phyloP scores from a whole-genome alignment of 2,113 vertebrate species.

The Cheirogaleus medius region DNA sequence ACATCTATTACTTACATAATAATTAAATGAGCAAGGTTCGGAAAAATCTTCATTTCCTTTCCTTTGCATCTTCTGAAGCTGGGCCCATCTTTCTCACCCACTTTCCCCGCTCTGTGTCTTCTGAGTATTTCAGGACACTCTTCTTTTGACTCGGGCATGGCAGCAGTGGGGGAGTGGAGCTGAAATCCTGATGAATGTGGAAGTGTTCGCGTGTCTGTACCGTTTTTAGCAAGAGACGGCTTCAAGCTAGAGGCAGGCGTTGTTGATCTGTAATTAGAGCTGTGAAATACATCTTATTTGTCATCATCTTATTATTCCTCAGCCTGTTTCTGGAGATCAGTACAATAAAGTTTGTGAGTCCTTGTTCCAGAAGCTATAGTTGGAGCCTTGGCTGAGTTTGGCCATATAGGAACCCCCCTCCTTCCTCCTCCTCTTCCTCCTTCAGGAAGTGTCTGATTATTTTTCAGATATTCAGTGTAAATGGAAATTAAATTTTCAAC shows the following conservation, averaged over 20 bases:
- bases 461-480: conserved; percentile 56
- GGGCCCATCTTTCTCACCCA: not conserved
- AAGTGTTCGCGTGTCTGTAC: conserved; percentile 59
- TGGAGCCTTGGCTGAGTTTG: conserved; percentile 44
- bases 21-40: not conserved
- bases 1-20: not conserved
- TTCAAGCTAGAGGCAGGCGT: conserved; percentile 65
- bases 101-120: not conserved
- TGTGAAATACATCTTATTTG: conserved; percentile 71
- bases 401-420: not conserved
- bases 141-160: conserved; percentile 52
- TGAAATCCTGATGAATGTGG: conserved; percentile 68
- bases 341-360: conserved; percentile 44
- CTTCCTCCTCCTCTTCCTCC: not conserved
- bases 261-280: conserved; percentile 77
- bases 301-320: conserved; percentile 60
- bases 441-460: conserved; percentile 62
- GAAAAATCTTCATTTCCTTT: not conserved
- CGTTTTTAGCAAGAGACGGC: conserved; percentile 70
- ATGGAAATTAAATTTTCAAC: conserved; percentile 73
- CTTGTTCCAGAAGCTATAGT: not conserved
- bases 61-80: not conserved
- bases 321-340: conserved; percentile 67
- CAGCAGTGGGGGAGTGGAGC: conserved; percentile 54
- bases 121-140: conserved; percentile 12